Evolutionary conservation across 2,113 vertebrate species (phyloP), one percentile per base, ranked within the genome.

Genomic region (Onychostoma macrolepis): DNA sequence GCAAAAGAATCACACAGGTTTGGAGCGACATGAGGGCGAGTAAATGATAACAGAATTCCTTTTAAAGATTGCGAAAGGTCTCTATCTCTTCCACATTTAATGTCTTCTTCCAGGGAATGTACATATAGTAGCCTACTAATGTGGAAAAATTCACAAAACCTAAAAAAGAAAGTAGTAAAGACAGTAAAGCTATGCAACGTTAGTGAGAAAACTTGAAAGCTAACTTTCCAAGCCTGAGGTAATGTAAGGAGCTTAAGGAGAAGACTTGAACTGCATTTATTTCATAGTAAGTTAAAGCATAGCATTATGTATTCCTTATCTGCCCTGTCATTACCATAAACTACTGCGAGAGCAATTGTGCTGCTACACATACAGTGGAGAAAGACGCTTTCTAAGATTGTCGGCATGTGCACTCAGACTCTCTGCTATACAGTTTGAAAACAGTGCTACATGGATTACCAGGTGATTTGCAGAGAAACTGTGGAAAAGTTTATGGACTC

Each of bases 261-360:
- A 67, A 28, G 41, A 45, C 61, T 69, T 83, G 58, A 83, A 67
- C 61, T 67, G 61, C 41, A 48, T 67, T 83, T 69, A 83, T 83
- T 67, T 69, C 38, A 48, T 69, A 82, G 26, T 30, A 82, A 43
- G 80, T 82, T 82, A 69, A 82, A 82, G 24, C 9, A 45, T 43
- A 43, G 38, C 13, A 10, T 79, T 79, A 79, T 79, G 76, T 28
- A 8, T 81, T 81, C 58, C 80, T 43, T 30, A 65, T 41, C 80
- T 45, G 4, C 58, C 15, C 63, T 71, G 81, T 50, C 63, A 71
- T 83, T 83, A 50, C 26, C 81, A 83, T 83, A 71, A 83, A 83
- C 17, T 36, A 69, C 6, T 12, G 28, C 3, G 3, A 69, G 61
- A 83, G 41, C 63, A 83, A 50, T 48, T 69, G 43, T 50, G 63